phyloP scores from a whole-genome alignment of 2,888 invertebrate genomes.

The Noctuana brunneofusca region DNA sequence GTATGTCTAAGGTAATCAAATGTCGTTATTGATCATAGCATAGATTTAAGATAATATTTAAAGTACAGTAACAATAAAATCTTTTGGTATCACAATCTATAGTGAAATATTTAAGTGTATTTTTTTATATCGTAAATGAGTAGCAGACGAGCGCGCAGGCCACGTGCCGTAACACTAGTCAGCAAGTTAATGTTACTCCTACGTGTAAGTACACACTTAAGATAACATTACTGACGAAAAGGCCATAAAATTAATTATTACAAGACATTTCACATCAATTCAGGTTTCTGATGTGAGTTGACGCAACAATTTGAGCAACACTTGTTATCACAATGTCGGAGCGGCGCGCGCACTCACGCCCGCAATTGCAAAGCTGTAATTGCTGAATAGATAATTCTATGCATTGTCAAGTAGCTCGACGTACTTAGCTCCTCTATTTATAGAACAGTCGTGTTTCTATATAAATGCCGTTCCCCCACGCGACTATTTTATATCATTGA shows the following conservation, averaged over 20 bases:
- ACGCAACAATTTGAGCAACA: conserved; percentile 12
- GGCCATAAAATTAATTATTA: not conserved
- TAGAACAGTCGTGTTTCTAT: conserved; percentile 28
- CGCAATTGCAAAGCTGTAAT: not conserved
- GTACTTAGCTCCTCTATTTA: conserved; percentile 21
- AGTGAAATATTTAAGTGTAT: no score
- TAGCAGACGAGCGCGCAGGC: no score
- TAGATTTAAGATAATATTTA: no score
- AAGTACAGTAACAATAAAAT: no score
- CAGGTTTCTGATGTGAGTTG: not conserved
- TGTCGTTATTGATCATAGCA: not conserved
- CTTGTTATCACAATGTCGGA: conserved; percentile 12
- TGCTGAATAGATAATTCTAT: conserved; percentile 25
- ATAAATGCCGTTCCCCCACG: conserved; percentile 31
- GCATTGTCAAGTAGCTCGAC: conserved; percentile 7
- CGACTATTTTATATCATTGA: conserved; percentile 20
- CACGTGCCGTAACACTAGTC: no score
- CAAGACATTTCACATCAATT: not conserved
- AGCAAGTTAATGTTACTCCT: no score
- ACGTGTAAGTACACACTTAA: not conserved
- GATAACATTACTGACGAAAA: not conserved
- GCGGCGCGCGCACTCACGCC: not conserved
- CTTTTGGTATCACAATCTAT: no score
- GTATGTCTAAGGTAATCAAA: not conserved
- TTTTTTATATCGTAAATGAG: no score